phyloP scores from a whole-genome alignment of 2,113 vertebrate genomes.

The Saguinus midas region DNA sequence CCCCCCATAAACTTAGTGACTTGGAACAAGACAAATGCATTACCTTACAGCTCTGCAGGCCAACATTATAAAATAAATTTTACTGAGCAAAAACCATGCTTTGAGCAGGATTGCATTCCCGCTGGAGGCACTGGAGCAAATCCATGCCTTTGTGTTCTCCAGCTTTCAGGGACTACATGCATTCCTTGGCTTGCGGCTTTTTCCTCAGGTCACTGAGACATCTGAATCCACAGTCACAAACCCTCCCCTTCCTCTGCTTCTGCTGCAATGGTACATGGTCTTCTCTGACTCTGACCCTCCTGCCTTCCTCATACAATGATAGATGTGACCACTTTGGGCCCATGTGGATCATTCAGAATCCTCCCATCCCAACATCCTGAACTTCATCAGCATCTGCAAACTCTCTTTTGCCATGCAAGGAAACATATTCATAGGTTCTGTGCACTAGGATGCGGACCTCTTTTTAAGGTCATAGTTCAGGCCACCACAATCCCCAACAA shows the following conservation, averaged over 20 bases:
- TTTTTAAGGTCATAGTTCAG: neutral
- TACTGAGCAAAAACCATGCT: neutral
- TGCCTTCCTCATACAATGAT: neutral
- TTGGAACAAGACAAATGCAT: neutral
- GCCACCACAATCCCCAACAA: neutral
- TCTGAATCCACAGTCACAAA: neutral
- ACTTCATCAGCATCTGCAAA: neutral
- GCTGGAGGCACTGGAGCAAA: neutral
- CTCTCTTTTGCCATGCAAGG: neutral
- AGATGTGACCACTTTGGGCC: neutral
- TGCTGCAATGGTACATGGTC: neutral
- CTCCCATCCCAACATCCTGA: neutral
- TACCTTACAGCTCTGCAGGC: neutral
- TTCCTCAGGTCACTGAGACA: neutral
- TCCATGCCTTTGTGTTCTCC: neutral
- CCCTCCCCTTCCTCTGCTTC: neutral
- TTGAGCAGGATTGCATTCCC: neutral
- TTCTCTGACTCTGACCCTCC: neutral
- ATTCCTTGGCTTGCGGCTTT: neutral
- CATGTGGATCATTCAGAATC: neutral
- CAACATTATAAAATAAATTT: neutral
- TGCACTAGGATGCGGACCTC: neutral
- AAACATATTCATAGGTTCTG: neutral
- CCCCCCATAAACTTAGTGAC: neutral
- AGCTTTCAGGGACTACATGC: neutral